Conservation (phyloP, 23 tunicate genomes). For the Styela clava region DNA sequence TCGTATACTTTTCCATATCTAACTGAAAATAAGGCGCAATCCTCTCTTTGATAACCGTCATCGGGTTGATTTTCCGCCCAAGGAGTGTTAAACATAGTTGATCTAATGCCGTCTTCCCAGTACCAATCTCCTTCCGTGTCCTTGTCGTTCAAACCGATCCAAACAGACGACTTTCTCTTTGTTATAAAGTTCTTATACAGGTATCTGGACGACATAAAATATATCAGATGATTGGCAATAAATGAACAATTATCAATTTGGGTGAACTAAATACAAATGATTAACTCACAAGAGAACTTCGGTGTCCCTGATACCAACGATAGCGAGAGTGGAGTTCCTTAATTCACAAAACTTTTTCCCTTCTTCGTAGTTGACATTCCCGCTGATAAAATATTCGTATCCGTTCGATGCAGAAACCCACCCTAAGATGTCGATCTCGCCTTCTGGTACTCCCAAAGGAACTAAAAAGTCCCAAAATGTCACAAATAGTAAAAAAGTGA, state of each 20-base stretch:
- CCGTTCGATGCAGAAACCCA: slow-evolving; percentile 3
- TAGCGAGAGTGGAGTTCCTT: not conserved
- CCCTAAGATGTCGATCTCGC: not conserved
- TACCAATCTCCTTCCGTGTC: not conserved
- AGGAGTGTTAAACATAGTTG: not conserved
- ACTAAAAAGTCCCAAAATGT: too few relatives aligned
- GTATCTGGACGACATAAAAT: not conserved
- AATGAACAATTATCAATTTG: too few relatives aligned
- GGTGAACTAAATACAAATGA: too few relatives aligned
- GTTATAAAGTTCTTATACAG: not conserved
- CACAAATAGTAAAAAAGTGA: too few relatives aligned
- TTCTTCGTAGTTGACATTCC: not conserved
- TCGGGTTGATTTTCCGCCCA: not conserved
- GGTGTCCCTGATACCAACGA: not conserved
- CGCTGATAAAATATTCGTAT: not conserved
- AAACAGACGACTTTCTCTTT: not conserved
- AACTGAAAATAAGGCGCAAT: not conserved
- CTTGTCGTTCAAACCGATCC: not conserved
- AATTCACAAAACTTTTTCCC: slow-evolving; percentile 1
- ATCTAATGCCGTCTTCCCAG: not conserved
- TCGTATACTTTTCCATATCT: not conserved
- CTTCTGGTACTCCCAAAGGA: not conserved
- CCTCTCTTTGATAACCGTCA: not conserved
- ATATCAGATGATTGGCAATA: too few relatives aligned
- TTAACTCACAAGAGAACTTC: too few relatives aligned